Evolutionary conservation across 2,888 invertebrate genomes (phyloP).

Genomic region (Nymphalis urticae): DNA sequence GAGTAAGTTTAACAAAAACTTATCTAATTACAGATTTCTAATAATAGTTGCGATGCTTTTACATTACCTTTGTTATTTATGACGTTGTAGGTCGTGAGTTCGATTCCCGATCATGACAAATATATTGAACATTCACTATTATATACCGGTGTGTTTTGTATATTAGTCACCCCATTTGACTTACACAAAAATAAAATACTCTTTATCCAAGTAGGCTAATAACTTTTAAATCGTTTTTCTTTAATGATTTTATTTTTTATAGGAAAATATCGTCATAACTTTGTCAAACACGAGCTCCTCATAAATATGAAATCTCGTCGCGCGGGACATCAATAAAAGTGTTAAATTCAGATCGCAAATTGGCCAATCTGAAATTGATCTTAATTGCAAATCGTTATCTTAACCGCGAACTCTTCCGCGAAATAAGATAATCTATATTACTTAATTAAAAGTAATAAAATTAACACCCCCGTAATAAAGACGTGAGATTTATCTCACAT

Average conservation of each 20-base stretch:
- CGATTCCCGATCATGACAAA: too few relatives aligned
- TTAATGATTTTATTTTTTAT: background rate
- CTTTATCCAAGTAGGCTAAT: too few relatives aligned
- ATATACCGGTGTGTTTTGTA: too few relatives aligned
- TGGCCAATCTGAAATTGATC: slow-evolving; percentile 17
- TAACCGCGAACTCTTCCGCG: slow-evolving; percentile 19
- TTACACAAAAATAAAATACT: too few relatives aligned
- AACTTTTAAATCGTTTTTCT: background rate
- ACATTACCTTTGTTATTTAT: background rate
- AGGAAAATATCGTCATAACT: too few relatives aligned
- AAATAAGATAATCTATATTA: slow-evolving; percentile 15
- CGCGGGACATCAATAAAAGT: background rate
- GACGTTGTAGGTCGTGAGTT: background rate
- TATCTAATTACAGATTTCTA: background rate
- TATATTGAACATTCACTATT: too few relatives aligned
- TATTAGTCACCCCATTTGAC: too few relatives aligned
- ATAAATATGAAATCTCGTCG: background rate
- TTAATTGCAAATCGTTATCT: slow-evolving; percentile 19
- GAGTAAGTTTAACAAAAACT: background rate
- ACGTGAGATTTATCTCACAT: slow-evolving; percentile 10
- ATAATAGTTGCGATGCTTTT: background rate
- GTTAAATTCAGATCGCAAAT: slow-evolving; percentile 21
- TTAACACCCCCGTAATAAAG: slow-evolving; percentile 17
- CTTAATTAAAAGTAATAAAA: slow-evolving; percentile 18
- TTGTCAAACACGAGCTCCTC: too few relatives aligned